phyloP scores from a whole-genome alignment of 2,888 invertebrate species.

The Melitaea athalia region DNA sequence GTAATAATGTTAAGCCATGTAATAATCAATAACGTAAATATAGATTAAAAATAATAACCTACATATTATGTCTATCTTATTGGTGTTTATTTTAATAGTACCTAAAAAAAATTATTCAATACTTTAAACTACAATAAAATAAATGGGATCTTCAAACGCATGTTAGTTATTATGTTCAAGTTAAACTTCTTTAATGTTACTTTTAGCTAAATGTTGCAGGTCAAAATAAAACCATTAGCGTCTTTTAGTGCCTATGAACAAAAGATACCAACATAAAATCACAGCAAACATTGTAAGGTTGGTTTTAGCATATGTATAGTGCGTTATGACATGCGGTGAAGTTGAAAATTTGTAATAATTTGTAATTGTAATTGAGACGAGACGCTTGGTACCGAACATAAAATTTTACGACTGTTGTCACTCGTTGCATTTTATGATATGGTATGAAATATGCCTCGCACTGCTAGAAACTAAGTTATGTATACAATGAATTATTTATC shows the following conservation, averaged over 20 bases:
- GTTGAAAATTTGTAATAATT: slow-evolving; percentile 76
- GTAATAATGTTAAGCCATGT: too few species aligned
- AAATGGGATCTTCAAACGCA: slow-evolving; percentile 21
- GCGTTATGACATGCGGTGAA: slow-evolving; percentile 54
- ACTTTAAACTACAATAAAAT: slow-evolving; percentile 10
- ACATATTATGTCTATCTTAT: too few species aligned
- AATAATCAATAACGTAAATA: too few species aligned
- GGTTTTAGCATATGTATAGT: slow-evolving; percentile 52
- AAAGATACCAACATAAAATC: slow-evolving; percentile 47
- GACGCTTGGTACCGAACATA: slow-evolving; percentile 66
- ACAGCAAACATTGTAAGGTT: slow-evolving; percentile 56
- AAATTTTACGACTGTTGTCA: slow-evolving; percentile 77
- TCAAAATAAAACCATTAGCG: slow-evolving; percentile 46
- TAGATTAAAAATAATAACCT: too few species aligned
- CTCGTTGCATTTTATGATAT: slow-evolving; percentile 74
- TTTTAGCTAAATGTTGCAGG: slow-evolving; percentile 30
- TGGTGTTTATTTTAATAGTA: too few species aligned
- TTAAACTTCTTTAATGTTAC: slow-evolving; percentile 27
- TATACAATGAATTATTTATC: slow-evolving; percentile 76
- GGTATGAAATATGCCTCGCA: slow-evolving; percentile 70
- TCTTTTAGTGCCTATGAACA: slow-evolving; percentile 40
- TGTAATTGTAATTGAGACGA: slow-evolving; percentile 79
- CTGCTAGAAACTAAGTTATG: slow-evolving; percentile 61
- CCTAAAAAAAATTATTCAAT: not conserved
- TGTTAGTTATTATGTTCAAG: slow-evolving; percentile 25